Evolutionary conservation across 1,140 invertebrate species (phyloP).

Genomic region (Pseudomyrmex sp.): DNA sequence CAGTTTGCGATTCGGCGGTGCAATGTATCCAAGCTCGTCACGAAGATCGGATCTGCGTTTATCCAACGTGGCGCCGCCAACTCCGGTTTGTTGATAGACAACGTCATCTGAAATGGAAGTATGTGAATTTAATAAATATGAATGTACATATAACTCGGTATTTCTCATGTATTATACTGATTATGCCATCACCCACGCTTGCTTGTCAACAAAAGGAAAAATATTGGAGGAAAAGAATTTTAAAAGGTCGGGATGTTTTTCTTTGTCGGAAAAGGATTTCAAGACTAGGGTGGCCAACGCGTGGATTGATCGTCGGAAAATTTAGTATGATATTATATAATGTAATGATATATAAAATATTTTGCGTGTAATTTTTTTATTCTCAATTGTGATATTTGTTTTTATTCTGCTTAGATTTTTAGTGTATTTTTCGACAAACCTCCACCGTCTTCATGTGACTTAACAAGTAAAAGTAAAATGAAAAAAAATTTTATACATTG

Average conservation of each 20-base stretch:
- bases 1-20: conserved; percentile 95
- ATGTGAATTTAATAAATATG: conserved; percentile 29
- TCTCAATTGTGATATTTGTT: too few relatives aligned
- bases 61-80: conserved; percentile 91
- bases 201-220: conserved; percentile 33
- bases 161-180: conserved; percentile 34
- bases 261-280: conserved; percentile 15
- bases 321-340: neutral
- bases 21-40: conserved; percentile 96
- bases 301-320: conserved; percentile 59
- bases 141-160: too few relatives aligned
- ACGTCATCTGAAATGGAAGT: conserved; percentile 90
- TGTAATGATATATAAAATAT: too few relatives aligned
- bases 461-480: conserved; percentile 72
- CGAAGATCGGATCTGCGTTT: conserved; percentile 93
- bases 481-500: conserved; percentile 83
- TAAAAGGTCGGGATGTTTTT: neutral
- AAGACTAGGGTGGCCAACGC: conserved; percentile 62
- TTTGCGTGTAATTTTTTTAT: neutral
- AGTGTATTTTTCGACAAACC: conserved; percentile 24
- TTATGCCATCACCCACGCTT: conserved; percentile 62
- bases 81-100: conserved; percentile 94
- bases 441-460: conserved; percentile 37
- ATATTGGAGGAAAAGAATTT: neutral
- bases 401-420: neutral